Evolutionary conservation across 2,113 vertebrate species (phyloP).

Genomic region (Tragelaphus buxtoni): DNA sequence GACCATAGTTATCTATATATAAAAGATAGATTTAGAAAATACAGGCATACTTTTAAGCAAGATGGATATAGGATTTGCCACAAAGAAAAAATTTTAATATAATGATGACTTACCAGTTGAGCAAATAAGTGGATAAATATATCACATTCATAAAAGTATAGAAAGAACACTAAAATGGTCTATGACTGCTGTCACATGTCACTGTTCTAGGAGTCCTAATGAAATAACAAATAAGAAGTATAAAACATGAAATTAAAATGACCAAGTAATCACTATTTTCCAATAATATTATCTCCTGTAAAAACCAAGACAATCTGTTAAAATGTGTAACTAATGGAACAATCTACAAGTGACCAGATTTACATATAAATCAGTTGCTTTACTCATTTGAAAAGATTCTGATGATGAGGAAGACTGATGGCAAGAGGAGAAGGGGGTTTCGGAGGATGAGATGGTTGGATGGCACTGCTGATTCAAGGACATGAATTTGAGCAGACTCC

Average conservation of each 20-base stretch:
- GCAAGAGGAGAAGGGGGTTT: not conserved
- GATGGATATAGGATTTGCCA: not conserved
- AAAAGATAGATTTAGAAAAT: not conserved
- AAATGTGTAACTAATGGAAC: not conserved
- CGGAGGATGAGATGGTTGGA: not conserved
- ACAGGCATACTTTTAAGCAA: not conserved
- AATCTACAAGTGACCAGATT: not conserved
- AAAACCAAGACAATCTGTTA: not conserved
- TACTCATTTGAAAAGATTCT: not conserved
- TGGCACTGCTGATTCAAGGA: not conserved
- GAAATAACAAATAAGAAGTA: not conserved
- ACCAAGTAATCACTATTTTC: not conserved
- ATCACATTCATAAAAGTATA: not conserved
- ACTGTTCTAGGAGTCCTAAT: not conserved
- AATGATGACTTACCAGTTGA: not conserved
- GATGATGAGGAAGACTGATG: not conserved
- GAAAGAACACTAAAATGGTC: not conserved
- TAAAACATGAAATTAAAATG: not conserved
- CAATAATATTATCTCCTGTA: not conserved
- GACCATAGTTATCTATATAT: not conserved
- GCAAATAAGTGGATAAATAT: not conserved
- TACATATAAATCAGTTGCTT: not conserved
- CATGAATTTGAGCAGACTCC: not conserved
- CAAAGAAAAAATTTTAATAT: not conserved
- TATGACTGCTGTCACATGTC: not conserved